phyloP scores from a whole-genome alignment of 2,888 invertebrate genomes.

The Antheraea assamensis region DNA sequence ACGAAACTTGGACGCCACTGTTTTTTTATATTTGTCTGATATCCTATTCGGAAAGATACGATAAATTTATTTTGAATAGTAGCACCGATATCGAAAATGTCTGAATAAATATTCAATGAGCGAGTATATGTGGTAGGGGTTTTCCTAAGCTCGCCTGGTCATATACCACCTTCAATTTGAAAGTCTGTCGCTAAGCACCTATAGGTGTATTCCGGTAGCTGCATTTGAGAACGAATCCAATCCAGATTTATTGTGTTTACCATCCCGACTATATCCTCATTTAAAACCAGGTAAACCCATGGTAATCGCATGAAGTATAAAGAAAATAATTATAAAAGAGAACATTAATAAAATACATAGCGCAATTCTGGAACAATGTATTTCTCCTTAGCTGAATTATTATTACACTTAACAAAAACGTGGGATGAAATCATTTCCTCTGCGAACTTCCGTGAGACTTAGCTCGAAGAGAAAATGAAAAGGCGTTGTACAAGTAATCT shows the following conservation, averaged over 20 bases:
- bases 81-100: not conserved
- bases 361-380: not conserved
- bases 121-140: too few relatives aligned
- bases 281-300: too few relatives aligned
- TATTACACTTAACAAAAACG: conserved; percentile 31
- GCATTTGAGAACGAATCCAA: too few relatives aligned
- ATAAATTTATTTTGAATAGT: not conserved
- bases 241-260: too few relatives aligned
- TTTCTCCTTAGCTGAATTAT: not conserved
- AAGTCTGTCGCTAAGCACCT: too few relatives aligned
- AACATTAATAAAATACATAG: not conserved
- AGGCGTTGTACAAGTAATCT: not conserved
- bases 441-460: conserved; percentile 42
- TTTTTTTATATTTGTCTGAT: conserved; percentile 1
- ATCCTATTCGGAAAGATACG: not conserved
- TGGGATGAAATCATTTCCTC: conserved; percentile 41
- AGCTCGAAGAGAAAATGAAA: conserved; percentile 16
- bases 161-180: too few relatives aligned
- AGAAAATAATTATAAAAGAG: too few relatives aligned
- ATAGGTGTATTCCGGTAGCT: too few relatives aligned
- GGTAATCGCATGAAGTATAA: too few relatives aligned
- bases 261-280: too few relatives aligned
- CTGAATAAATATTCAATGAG: not conserved
- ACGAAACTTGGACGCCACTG: conserved; percentile 15
- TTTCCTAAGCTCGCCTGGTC: too few relatives aligned